A percentile compares a stretch with the other conserved stretches of the same genome.
Evolutionary conservation across 2,888 invertebrate species (phyloP).

Genomic region (Eupithecia insigniata): DNA sequence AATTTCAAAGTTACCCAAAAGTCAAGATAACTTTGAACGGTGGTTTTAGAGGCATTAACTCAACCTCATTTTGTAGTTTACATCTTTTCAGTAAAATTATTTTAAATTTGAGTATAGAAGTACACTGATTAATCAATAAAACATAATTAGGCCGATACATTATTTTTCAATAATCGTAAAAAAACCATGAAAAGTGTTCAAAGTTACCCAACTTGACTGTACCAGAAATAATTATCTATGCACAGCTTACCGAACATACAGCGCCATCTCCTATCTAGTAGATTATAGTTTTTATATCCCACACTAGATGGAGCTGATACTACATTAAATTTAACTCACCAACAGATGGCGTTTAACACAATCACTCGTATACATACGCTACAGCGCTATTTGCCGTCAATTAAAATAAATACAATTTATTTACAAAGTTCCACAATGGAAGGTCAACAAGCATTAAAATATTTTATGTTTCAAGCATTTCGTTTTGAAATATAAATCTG

Average conservation of each 20-base stretch:
- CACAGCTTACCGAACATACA: slow-evolving; percentile 47
- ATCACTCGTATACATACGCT: slow-evolving; percentile 49
- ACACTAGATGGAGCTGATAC: slow-evolving; percentile 40
- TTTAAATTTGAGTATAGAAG: no score
- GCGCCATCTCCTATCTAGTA: slow-evolving; percentile 46
- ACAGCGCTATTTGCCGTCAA: slow-evolving; percentile 47
- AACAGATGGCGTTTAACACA: slow-evolving; percentile 48
- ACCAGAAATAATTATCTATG: neutral
- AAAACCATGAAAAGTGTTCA: no score
- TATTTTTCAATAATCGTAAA: no score
- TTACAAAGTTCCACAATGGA: slow-evolving; percentile 45
- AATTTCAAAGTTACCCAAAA: no score
- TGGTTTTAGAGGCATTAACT: no score
- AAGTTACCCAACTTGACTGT: no score
- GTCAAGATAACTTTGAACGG: no score
- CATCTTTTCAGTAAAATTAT: no score
- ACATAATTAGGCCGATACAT: no score
- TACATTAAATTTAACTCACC: slow-evolving; percentile 40
- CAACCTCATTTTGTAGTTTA: no score
- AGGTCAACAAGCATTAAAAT: slow-evolving; percentile 43
- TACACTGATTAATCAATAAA: no score
- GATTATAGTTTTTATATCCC: slow-evolving; percentile 32
- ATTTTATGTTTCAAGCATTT: slow-evolving; percentile 41
- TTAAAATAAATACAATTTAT: slow-evolving; percentile 46
- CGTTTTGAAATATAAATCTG: slow-evolving; percentile 35